phyloP scores from a whole-genome alignment of 2,888 invertebrate species.

The Mythimna lalbum region DNA sequence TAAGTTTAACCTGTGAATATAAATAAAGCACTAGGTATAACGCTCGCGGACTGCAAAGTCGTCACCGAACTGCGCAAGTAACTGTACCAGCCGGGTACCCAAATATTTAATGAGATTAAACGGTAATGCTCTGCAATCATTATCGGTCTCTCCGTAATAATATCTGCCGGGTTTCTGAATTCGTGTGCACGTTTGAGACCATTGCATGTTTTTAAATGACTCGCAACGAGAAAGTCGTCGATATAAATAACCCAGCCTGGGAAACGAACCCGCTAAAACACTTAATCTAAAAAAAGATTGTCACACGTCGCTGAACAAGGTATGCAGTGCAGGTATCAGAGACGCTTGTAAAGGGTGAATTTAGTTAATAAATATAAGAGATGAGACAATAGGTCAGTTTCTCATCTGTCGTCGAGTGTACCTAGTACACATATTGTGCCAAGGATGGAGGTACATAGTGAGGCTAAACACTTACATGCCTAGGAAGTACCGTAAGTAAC shows the following conservation, averaged over 20 bases:
- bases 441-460: slow-evolving; percentile 76
- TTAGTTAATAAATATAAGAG: slow-evolving; percentile 24
- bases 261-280: slow-evolving; percentile 35
- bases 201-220: slow-evolving; percentile 60
- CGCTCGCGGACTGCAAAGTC: slow-evolving; percentile 76
- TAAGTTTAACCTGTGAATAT: slow-evolving; percentile 79
- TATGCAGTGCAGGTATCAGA: slow-evolving; percentile 25
- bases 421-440: slow-evolving; percentile 65
- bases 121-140: slow-evolving; percentile 70
- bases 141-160: slow-evolving; percentile 61
- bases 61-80: slow-evolving; percentile 66
- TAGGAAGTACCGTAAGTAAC: slow-evolving; percentile 83
- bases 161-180: slow-evolving; percentile 42
- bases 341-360: slow-evolving; percentile 7
- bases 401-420: slow-evolving; percentile 51
- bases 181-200: slow-evolving; percentile 62
- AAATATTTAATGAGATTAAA: slow-evolving; percentile 72
- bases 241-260: slow-evolving; percentile 58
- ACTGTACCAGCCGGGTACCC: slow-evolving; percentile 69
- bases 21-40: slow-evolving; percentile 78
- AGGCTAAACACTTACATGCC: slow-evolving; percentile 67
- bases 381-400: slow-evolving; percentile 39
- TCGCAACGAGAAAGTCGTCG: slow-evolving; percentile 52
- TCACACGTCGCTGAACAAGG: slow-evolving; percentile 27
- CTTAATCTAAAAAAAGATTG: slow-evolving; percentile 49